A percentile compares a stretch with the other conserved stretches of the same genome.
Evolutionary conservation across 2,888 invertebrate genomes (phyloP).

Genomic region (Hydropsyche betteni): DNA sequence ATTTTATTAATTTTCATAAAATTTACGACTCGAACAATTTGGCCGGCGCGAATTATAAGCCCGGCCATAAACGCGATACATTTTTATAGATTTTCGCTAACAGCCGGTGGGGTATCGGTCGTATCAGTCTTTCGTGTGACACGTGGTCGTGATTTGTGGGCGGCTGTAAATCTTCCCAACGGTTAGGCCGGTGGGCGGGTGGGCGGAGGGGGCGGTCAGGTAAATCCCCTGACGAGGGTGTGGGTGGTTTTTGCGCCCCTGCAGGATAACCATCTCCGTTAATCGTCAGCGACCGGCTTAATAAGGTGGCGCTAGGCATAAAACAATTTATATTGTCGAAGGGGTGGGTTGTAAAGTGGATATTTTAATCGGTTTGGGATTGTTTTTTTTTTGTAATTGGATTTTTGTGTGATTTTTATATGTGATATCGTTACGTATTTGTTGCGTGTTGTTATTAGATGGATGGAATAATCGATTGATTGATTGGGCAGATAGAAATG

Average conservation of each 20-base stretch:
- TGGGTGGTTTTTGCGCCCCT: neutral
- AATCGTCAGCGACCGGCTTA: slow-evolving; percentile 24
- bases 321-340: slow-evolving; percentile 35
- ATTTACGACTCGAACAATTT: slow-evolving; percentile 5
- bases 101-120: slow-evolving; percentile 14
- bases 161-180: slow-evolving; percentile 24
- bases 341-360: neutral
- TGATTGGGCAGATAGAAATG: no score
- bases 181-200: neutral
- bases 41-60: slow-evolving; percentile 1
- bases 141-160: slow-evolving; percentile 28
- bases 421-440: no score
- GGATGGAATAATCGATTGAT: no score
- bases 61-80: neutral
- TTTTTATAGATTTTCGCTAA: slow-evolving; percentile 19
- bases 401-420: no score
- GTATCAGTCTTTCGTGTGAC: slow-evolving; percentile 28
- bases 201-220: slow-evolving; percentile 11
- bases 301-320: slow-evolving; percentile 17
- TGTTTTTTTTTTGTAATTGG: no score
- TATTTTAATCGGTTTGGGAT: neutral
- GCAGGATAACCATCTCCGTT: slow-evolving; percentile 24
- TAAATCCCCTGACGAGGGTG: slow-evolving; percentile 9
- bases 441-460: no score
- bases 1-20: slow-evolving; percentile 32